Conservation (phyloP, 2,113 vertebrate genomes). For the Galemys pyrenaicus region DNA sequence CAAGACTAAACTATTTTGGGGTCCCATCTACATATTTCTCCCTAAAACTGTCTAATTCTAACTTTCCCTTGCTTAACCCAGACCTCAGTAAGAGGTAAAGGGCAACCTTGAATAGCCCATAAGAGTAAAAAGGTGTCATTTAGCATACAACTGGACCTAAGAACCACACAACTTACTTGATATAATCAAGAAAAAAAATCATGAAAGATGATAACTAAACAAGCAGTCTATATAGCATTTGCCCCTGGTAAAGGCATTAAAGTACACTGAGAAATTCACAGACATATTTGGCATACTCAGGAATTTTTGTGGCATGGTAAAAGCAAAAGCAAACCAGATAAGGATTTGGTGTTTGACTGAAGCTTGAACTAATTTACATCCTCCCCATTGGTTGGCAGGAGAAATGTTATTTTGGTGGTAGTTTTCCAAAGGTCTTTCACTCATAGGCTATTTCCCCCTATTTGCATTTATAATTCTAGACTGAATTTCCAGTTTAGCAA, state of each 20-base stretch:
- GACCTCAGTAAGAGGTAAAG: slow-evolving; percentile 16
- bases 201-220: slow-evolving; percentile 48
- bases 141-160: slow-evolving; percentile 66
- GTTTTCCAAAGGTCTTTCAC: slow-evolving; percentile 49
- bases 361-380: slow-evolving; percentile 58
- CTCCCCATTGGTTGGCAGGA: slow-evolving; percentile 32
- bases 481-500: slow-evolving; percentile 45
- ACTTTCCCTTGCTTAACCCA: too few species aligned
- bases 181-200: slow-evolving; percentile 59
- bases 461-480: slow-evolving; percentile 36
- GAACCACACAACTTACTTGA: slow-evolving; percentile 71
- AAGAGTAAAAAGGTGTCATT: slow-evolving; percentile 38
- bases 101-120: not conserved
- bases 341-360: slow-evolving; percentile 36
- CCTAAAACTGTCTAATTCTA: too few species aligned
- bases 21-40: too few species aligned
- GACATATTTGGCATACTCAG: not conserved
- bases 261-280: slow-evolving; percentile 19
- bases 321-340: slow-evolving; percentile 55
- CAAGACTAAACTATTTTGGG: too few species aligned
- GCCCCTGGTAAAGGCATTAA: slow-evolving; percentile 34
- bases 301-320: slow-evolving; percentile 40
- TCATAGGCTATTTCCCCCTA: slow-evolving; percentile 31
- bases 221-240: slow-evolving; percentile 48
- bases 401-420: not conserved